A percentile compares a stretch with the other conserved stretches of the same genome.
Evolutionary conservation across 2,113 vertebrate species (phyloP).

Genomic region (Entelurus aequoreus): DNA sequence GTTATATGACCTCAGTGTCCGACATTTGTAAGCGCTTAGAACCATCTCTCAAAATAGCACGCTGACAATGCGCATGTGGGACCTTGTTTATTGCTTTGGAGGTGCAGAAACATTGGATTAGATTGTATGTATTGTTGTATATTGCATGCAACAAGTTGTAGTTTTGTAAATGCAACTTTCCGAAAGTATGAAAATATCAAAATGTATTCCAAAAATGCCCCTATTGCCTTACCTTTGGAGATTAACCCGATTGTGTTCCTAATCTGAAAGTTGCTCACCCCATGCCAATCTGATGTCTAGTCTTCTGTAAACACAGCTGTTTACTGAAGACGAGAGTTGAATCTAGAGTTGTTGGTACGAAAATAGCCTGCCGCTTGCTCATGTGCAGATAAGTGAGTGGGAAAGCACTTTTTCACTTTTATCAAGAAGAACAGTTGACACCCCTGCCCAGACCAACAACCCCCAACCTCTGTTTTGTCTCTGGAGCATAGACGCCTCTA

Average conservation of each 20-base stretch:
- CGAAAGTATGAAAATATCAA: background rate
- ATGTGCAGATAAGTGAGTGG: constrained; percentile 42
- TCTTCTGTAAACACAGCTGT: background rate
- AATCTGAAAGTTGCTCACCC: constrained; percentile 28
- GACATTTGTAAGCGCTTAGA: constrained; percentile 14
- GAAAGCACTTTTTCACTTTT: constrained; percentile 12
- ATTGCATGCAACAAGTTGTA: background rate
- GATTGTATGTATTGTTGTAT: too few species aligned
- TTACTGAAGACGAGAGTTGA: constrained; percentile 24
- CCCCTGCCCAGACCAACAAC: background rate
- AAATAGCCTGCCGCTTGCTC: constrained; percentile 33
- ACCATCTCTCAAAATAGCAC: constrained; percentile 6
- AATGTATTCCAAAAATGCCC: background rate
- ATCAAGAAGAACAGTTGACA: constrained; percentile 17
- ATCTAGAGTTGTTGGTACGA: constrained; percentile 34
- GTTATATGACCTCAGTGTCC: constrained; percentile 37
- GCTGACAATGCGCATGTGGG: background rate
- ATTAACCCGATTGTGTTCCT: constrained; percentile 16
- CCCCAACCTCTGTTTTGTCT: constrained; percentile 26
- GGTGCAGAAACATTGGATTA: background rate
- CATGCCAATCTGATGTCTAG: constrained; percentile 10
- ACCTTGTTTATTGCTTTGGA: background rate
- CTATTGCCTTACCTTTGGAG: background rate
- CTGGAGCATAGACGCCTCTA: constrained; percentile 1
- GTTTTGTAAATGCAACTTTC: background rate